Base-by-base conservation (phyloP, 2,888 invertebrate species). In the Corbicula japonica region DNA sequence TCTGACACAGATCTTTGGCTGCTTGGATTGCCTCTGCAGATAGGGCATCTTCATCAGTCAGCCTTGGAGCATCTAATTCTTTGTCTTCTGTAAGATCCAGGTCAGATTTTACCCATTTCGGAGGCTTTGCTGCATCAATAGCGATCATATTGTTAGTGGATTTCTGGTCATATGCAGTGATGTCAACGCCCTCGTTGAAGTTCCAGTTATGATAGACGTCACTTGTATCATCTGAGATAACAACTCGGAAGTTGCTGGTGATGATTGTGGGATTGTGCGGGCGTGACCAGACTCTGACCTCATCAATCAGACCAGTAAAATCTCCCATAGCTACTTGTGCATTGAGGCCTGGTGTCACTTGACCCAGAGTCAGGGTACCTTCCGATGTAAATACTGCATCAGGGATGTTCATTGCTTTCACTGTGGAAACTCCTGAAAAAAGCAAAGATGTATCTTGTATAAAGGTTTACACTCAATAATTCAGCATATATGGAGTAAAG, bases 191-290 rank as follows among this genome's bases (percentile, higher is more conserved):
- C 56, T 88, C 87, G 71, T 87, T 86, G 34, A 90, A 80, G 52
- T 87, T 76, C 89, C 89, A 90, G 15, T 79, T 81, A 30, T 84
- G 78, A 6, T 63, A 77, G 15, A 90, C 79, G 66, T 86, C 85
- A 6, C 85, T 84, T 5, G 89, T 88, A 26, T 44, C 44, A 30
- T 50, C 66, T 15, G 79, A 66, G 18, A 87, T 77, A 3, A 58
- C 44, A 12, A 88, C 71, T 35, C 80, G 73, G 83, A 87, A 87
- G 61, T 86, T 86, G 28, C 69, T 63, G 0, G 73, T 74, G 8
- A 87, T 77, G n/a, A 90, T 73, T 0, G 86, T 79, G 56, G 89
- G 89, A 41, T 85, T 90, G 50, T 84, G 82, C 15, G 86, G 86
- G 32, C 89, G 60, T 8, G 78, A 77, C 89, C 89, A 90, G 23